Evolutionary conservation across 2,888 invertebrate species (phyloP), one percentile per base, ranked within the genome.

Genomic region (Polietes domitor): DNA sequence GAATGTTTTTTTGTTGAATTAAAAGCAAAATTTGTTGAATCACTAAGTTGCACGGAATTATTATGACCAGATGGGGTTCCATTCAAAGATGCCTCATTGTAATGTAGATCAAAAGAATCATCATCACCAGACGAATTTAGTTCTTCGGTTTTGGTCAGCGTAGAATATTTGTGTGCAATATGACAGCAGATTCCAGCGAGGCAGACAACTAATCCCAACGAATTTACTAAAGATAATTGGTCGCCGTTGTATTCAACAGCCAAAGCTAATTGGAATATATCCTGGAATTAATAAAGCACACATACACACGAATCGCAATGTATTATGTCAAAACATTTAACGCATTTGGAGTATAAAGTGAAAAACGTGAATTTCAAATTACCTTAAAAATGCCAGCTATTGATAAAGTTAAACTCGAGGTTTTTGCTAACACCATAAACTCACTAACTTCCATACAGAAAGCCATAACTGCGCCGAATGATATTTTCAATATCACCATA

Each of bases 361-460:
- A 2, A 9, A 37, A 37, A 37, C 7, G 12, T 7, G 12, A 37
- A 37, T 37, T 37, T 55, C 19, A 17, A 55, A 21, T 91, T 92
- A 98, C 98, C 96, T 99, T 99, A 90, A 98, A 96, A 90, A 99
- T 98, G 80, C 99, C 98, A 63, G 98, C 96, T 87, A 99, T 96
- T 24, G 98, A 97, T 58, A 99, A 93, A 0, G 99, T 99, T 76
- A 99, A 95, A 93, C 99, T 98, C 88, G 99, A 99, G 0, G 99
- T 99, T 92, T 96, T 95, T 0, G 96, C 96, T 80, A 99, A 95
- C 32, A 99, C 96, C 86, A 99, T 93, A 91, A 98, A 99, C 93
- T 99, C 99, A 92, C 96, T 96, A 85, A 98, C 94, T 94, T 99
- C 98, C 98, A 98, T 98, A 68, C 95, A 94, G 92, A 98, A 98